Conservation (phyloP, 2,888 invertebrate species). For the Bruchidius siliquastri region DNA sequence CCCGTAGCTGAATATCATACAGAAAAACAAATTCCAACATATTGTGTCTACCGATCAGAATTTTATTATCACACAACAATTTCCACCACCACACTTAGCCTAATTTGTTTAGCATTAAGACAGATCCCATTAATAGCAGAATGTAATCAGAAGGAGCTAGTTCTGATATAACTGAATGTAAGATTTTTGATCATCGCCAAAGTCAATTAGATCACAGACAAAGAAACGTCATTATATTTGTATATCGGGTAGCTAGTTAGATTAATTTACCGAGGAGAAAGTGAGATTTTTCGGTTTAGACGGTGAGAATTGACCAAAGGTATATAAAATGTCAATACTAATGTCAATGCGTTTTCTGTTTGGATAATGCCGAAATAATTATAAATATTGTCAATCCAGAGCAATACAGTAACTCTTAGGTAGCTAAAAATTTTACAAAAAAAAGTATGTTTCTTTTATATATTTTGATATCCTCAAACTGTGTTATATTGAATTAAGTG, state of each 20-base stretch:
- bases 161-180: background rate
- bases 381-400: constrained; percentile 47
- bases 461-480: constrained; percentile 48
- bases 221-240: constrained; percentile 31
- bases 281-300: constrained; percentile 18
- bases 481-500: constrained; percentile 47
- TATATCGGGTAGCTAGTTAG: constrained; percentile 32
- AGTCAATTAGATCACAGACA: background rate
- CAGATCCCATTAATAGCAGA: too few relatives aligned
- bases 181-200: background rate
- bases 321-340: constrained; percentile 47
- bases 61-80: too few relatives aligned
- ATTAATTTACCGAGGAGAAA: constrained; percentile 18
- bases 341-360: constrained; percentile 45
- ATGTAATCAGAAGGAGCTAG: too few relatives aligned
- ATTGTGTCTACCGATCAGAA: too few relatives aligned
- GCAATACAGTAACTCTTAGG: constrained; percentile 49
- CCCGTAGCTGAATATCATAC: too few relatives aligned
- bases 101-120: too few relatives aligned
- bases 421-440: constrained; percentile 41
- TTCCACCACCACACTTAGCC: too few relatives aligned
- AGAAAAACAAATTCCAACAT: too few relatives aligned
- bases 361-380: constrained; percentile 41
- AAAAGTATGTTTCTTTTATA: constrained; percentile 40
- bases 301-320: constrained; percentile 47